These are phyloP conservation scores for Crossocerus cetratus DNA, from an alignment of 2,888 invertebrate genomes.

Conservation along the genomic window DNA sequence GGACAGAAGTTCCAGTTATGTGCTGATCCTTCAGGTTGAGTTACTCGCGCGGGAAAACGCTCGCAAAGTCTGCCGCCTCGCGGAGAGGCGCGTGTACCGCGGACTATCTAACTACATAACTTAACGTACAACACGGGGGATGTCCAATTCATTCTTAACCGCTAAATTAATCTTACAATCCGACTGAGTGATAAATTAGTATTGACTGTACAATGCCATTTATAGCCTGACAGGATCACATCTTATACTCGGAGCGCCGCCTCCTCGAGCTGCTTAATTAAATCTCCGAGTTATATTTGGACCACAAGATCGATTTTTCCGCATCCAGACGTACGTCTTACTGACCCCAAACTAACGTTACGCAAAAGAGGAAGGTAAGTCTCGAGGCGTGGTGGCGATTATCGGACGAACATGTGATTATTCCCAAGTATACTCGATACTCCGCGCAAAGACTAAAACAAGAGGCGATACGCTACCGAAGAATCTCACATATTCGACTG, in stretches of 20 bases:
- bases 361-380: conserved; percentile 13
- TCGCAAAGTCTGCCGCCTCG: conserved; percentile 46
- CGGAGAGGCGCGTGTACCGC: conserved; percentile 45
- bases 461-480: conserved; percentile 9
- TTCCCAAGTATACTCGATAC: neutral
- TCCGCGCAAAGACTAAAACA: conserved; percentile 1
- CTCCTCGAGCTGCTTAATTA: conserved; percentile 26
- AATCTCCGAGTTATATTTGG: conserved; percentile 44
- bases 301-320: conserved; percentile 53
- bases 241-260: conserved; percentile 46
- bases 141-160: conserved; percentile 62
- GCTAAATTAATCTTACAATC: conserved; percentile 66
- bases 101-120: conserved; percentile 52
- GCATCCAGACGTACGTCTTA: conserved; percentile 54
- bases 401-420: conserved; percentile 37
- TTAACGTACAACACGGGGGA: conserved; percentile 55
- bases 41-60: conserved; percentile 44
- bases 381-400: conserved; percentile 40
- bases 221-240: conserved; percentile 49
- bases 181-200: conserved; percentile 68
- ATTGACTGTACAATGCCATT: conserved; percentile 70
- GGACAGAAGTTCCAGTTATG: conserved; percentile 44
- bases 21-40: conserved; percentile 36
- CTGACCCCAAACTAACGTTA: conserved; percentile 38
- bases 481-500: neutral